Base-by-base conservation (phyloP, 1,140 invertebrate genomes). In the Apolygus lucorum region DNA sequence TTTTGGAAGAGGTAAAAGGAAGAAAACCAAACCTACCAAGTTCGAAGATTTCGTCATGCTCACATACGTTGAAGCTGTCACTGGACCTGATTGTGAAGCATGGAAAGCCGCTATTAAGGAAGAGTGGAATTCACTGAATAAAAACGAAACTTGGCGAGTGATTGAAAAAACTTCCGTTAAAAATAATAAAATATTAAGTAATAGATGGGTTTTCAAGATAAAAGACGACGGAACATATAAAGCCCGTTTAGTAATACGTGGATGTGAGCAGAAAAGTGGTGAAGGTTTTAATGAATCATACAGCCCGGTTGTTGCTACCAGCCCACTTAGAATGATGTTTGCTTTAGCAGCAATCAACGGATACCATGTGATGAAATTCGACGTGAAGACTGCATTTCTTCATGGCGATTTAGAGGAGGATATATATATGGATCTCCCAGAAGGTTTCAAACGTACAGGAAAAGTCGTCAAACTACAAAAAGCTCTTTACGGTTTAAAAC, bases 341-440 rank as follows among this genome's bases (percentile, higher is more conserved):
- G 74, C 74, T 42, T 75, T 76, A 49, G 71, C 73, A 74, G 76
- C 73, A 66, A 64, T 75, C 75, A 72, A 74, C 71, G 70, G 71
- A 70, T 73, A 74, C 52, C 63, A 73, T 29, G 73, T 80, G 0
- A 67, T 73, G 13, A 76, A 79, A 68, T 69, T 80, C 71, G 79
- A 81, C 75, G 76, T 80, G 17, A 73, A 74, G 68, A 78, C 75
- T 1, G 79, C 79, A 13, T 81, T 80, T 72, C 70, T 81, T 64
- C 78, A 81, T 74, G 76, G 76, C 26, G n/a, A 76, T 27, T 68
- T 81, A 63, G 73, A 76, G 8, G 78, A 80, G 66, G 76, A 78
- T 73, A 73, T 80, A 8, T 80, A 76, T 74, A 76, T 81, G 76
- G 72, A 78, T 25, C 75, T 79, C 72, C 78, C 80, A 49, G 25